Conservation (phyloP, 2,113 vertebrate genomes). For the Prinia subflava region DNA sequence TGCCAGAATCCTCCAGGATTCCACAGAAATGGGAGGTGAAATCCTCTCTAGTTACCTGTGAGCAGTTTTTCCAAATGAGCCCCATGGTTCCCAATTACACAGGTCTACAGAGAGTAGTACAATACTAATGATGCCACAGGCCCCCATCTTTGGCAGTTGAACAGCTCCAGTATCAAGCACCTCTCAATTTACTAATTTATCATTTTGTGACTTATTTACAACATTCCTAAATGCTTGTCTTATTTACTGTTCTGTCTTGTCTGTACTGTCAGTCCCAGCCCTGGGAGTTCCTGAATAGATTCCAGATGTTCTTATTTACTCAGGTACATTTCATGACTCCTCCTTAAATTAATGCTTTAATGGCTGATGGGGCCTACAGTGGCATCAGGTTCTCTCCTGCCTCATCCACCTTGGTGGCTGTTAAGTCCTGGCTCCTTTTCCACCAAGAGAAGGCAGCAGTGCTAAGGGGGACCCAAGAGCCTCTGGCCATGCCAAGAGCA, state of each 20-base stretch:
- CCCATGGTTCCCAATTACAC: background rate
- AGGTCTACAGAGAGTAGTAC: background rate
- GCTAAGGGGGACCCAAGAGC: background rate
- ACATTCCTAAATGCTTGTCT: background rate
- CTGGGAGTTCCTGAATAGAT: background rate
- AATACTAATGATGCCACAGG: background rate
- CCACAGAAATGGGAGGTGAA: background rate
- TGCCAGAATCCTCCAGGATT: background rate
- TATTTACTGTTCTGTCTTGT: background rate
- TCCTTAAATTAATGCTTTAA: background rate
- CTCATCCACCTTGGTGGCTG: background rate
- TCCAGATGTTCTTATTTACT: conserved; percentile 15
- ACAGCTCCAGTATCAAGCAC: background rate
- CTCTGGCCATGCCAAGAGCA: background rate
- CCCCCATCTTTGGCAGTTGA: background rate
- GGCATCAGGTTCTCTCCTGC: background rate
- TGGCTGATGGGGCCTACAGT: fast-evolving
- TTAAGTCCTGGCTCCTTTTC: background rate
- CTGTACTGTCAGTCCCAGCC: background rate
- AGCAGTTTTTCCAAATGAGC: background rate
- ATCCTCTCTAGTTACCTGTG: background rate
- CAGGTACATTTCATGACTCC: background rate
- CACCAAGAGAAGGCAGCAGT: background rate
- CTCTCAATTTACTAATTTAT: background rate
- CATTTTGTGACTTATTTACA: background rate